These are phyloP conservation scores for Cyprinodon diabolis DNA, from an alignment of 2,797 vertebrate species.

Conservation along the genomic window DNA sequence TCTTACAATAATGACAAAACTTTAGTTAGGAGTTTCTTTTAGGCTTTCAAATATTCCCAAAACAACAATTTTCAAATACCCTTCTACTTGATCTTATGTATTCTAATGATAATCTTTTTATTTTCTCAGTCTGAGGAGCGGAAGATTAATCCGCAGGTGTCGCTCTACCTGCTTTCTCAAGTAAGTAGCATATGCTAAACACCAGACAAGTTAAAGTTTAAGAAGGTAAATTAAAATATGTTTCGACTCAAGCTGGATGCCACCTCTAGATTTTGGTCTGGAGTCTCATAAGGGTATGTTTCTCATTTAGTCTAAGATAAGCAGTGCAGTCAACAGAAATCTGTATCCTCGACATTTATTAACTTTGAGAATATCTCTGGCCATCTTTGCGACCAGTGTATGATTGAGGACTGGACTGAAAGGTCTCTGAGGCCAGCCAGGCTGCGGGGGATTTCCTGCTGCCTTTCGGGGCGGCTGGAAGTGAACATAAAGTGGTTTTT, in stretches of 20 bases:
- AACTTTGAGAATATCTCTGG: no score
- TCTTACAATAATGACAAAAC: background rate
- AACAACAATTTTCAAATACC: background rate
- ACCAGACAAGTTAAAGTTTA: no score
- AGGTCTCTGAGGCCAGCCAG: no score
- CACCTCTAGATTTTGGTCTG: background rate
- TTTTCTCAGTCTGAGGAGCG: conserved; percentile 86
- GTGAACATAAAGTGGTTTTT: no score
- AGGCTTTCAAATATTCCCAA: background rate
- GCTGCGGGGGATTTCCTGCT: no score
- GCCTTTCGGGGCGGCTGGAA: no score
- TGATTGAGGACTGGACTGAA: no score
- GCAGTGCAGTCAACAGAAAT: background rate
- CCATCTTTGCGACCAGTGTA: no score
- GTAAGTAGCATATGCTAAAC: conserved; percentile 75
- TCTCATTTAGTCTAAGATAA: background rate
- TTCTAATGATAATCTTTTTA: background rate
- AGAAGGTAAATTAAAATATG: no score
- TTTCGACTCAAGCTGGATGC: background rate
- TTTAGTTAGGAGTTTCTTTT: background rate
- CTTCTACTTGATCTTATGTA: background rate
- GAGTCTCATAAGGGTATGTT: background rate
- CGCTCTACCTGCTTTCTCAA: conserved; percentile 96
- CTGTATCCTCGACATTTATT: background rate
- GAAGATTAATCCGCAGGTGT: conserved; percentile 95